Evolutionary conservation across 2,797 vertebrate genomes (phyloP).

Genomic region (Parauchenoglanis punctatus): DNA sequence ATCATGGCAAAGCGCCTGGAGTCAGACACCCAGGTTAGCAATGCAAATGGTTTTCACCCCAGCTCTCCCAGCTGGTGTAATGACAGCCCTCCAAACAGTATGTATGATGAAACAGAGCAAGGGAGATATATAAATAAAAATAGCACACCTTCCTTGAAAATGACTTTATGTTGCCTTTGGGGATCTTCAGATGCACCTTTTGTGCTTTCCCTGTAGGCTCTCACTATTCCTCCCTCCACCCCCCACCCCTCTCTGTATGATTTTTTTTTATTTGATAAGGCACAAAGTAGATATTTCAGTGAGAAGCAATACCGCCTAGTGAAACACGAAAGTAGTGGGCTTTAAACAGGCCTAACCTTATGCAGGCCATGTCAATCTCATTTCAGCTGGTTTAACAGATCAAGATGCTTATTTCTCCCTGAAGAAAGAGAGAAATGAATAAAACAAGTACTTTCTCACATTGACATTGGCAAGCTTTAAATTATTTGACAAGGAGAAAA

Average conservation of each 20-base stretch:
- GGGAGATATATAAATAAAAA: constrained; percentile 81
- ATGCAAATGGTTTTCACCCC: constrained; percentile 79
- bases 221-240: constrained; percentile 61
- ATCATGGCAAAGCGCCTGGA: constrained; percentile 91
- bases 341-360: constrained; percentile 72
- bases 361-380: constrained; percentile 76
- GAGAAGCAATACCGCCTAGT: constrained; percentile 67
- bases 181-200: constrained; percentile 77
- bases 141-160: constrained; percentile 80
- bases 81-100: constrained; percentile 83
- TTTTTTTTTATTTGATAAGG: constrained; percentile 74
- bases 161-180: constrained; percentile 83
- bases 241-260: constrained; percentile 63
- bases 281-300: constrained; percentile 74
- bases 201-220: constrained; percentile 64
- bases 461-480: constrained; percentile 38
- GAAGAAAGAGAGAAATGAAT: constrained; percentile 55
- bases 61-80: constrained; percentile 81
- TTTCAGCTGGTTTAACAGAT: constrained; percentile 74
- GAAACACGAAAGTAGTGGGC: constrained; percentile 57
- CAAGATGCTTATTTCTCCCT: constrained; percentile 66
- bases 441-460: constrained; percentile 36
- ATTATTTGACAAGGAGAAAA: constrained; percentile 21
- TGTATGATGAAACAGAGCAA: constrained; percentile 80
- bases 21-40: constrained; percentile 88